phyloP scores from a whole-genome alignment of 2,888 invertebrate genomes.

The Chrysolina haemoptera region DNA sequence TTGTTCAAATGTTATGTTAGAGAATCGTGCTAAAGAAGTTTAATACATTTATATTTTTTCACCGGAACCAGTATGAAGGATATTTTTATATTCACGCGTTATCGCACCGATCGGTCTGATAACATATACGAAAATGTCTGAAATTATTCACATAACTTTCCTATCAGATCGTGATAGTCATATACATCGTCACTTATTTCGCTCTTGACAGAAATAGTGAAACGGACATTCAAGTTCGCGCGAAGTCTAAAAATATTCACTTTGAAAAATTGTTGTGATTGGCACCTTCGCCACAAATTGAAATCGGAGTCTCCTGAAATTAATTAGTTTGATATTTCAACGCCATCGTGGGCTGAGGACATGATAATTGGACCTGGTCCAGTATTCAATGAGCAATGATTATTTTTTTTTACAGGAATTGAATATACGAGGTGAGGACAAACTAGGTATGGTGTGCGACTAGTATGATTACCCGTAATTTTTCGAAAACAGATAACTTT shows the following conservation, averaged over 20 bases:
- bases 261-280: slow-evolving; percentile 17
- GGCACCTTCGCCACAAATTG: slow-evolving; percentile 31
- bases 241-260: neutral
- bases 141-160: neutral
- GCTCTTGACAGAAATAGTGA: slow-evolving; percentile 2
- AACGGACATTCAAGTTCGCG: slow-evolving; percentile 2
- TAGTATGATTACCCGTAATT: too few relatives aligned
- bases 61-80: too few relatives aligned
- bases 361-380: slow-evolving; percentile 21
- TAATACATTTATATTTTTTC: too few relatives aligned
- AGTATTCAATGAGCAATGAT: slow-evolving; percentile 11
- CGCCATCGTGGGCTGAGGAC: slow-evolving; percentile 12
- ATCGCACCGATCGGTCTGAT: too few relatives aligned
- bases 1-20: too few relatives aligned
- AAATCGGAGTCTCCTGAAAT: slow-evolving; percentile 14
- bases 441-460: neutral
- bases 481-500: too few relatives aligned
- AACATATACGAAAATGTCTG: neutral
- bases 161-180: slow-evolving; percentile 9
- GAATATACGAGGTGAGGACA: neutral
- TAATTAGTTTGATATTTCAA: slow-evolving; percentile 28
- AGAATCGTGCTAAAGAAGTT: too few relatives aligned
- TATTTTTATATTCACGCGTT: too few relatives aligned
- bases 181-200: slow-evolving; percentile 9
- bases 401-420: neutral